Conservation (phyloP, 2,888 invertebrate genomes). For the Helicoverpa assulta region DNA sequence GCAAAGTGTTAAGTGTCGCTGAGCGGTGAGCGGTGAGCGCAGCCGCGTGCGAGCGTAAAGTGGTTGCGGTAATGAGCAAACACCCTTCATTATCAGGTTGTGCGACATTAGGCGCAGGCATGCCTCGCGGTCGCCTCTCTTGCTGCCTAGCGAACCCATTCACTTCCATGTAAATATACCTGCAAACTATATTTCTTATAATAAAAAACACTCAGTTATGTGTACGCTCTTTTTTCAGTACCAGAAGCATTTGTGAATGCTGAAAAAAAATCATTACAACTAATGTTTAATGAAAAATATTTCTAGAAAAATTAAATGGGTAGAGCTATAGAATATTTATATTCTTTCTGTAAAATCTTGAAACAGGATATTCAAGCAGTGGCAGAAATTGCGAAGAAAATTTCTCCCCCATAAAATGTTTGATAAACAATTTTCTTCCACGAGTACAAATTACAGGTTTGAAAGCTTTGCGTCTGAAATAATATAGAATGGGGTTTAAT, state of each 20-base stretch:
- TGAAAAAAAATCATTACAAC: too few relatives aligned
- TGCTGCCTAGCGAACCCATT: conserved; percentile 40
- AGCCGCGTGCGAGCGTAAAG: conserved; percentile 60
- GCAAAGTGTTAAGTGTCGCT: conserved; percentile 46
- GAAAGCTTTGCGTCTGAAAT: conserved; percentile 36
- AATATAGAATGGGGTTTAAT: conserved; percentile 49
- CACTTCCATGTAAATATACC: conserved; percentile 20
- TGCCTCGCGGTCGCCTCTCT: conserved; percentile 59
- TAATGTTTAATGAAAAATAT: not conserved
- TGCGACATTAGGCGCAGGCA: conserved; percentile 72
- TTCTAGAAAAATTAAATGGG: too few relatives aligned
- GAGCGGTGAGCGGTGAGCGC: conserved; percentile 43
- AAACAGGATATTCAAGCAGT: conserved; percentile 1
- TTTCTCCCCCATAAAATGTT: conserved; percentile 15
- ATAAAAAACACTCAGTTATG: not conserved
- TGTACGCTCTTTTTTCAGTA: too few relatives aligned
- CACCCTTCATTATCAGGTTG: conserved; percentile 73
- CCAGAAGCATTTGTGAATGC: too few relatives aligned
- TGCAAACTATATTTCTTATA: conserved; percentile 12
- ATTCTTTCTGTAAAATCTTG: not conserved
- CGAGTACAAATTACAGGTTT: conserved; percentile 26
- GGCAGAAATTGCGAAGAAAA: conserved; percentile 15
- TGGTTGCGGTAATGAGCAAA: conserved; percentile 68
- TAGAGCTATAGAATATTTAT: not conserved
- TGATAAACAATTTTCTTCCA: conserved; percentile 20